A percentile compares a stretch with the other conserved stretches of the same genome.
These are phyloP conservation scores for Eufriesea mexicana DNA, from an alignment of 1,140 invertebrate genomes.

Conservation along the genomic window DNA sequence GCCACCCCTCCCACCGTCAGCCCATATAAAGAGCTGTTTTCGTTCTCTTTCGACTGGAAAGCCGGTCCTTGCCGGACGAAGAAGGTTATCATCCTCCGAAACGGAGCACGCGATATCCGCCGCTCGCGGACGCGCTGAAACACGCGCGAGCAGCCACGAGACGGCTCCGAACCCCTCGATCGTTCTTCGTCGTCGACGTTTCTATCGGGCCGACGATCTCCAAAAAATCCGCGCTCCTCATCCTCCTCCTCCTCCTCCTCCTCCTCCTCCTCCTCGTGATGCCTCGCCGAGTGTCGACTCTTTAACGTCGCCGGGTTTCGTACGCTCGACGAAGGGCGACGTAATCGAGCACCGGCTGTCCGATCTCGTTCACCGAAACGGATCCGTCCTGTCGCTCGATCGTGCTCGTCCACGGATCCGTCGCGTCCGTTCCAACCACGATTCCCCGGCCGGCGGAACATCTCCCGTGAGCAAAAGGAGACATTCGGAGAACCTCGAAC, in stretches of 20 bases:
- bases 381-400: conserved; percentile 45
- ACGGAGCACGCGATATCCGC: conserved; percentile 33
- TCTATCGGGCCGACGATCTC: conserved; percentile 66
- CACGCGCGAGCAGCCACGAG: too few relatives aligned
- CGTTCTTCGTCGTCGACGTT: conserved; percentile 48
- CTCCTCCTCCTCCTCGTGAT: too few relatives aligned
- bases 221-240: neutral
- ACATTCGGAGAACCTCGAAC: conserved; percentile 10
- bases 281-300: conserved; percentile 2
- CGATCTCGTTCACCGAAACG: conserved; percentile 47
- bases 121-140: neutral
- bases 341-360: conserved; percentile 63
- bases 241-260: too few relatives aligned
- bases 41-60: conserved; percentile 35
- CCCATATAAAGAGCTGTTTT: conserved; percentile 56
- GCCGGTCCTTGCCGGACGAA: conserved; percentile 19
- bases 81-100: conserved; percentile 43
- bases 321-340: conserved; percentile 53
- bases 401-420: neutral
- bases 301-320: conserved; percentile 55
- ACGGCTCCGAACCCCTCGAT: neutral
- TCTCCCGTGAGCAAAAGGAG: neutral
- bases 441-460: neutral
- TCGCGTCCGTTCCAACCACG: conserved; percentile 8
- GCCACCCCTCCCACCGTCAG: conserved; percentile 49